Evolutionary conservation across 2,113 vertebrate species (phyloP), one percentile per base, ranked within the genome.

Genomic region (Camelus dromedarius): DNA sequence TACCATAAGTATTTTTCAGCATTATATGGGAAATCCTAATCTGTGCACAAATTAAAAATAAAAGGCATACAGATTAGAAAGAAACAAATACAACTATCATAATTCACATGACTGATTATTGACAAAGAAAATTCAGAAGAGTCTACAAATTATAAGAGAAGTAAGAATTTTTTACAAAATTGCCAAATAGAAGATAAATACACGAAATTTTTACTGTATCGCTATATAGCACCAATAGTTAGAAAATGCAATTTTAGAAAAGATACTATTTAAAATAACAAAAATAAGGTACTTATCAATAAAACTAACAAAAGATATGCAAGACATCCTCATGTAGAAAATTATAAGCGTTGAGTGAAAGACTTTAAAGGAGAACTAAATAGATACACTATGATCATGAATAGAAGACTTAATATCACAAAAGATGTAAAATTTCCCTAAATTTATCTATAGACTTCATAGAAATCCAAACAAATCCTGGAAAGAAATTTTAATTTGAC

Each of bases 211-310:
- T 60, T 90, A 64, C 62, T 77, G 58, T 20, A 52, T 81, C 62
- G 60, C 52, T 81, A 60, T 28, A 62, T 4, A 72, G 20, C 67
- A 89, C 20, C 15, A 93, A 64, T 48, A 93, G 35, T 58, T 32
- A 81, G 32, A 85, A 96, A 89, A 87, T 62, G 19, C 28, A 95
- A 81, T 64, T 91, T 96, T 50, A 75, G 58, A 89, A 85, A 79
- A 84, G 11, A 58, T 66, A 56, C 8, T 30, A 58, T 28, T 91
- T 76, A 50, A 89, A 87, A 90, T 54, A 91, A 91, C 35, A 76
- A 95, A 88, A 91, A 30, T 42, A 50, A 50, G 12, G 15, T 58
- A 79, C 3, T 30, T 79, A 48, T 3, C 10, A 77, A 82, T 91
- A 95, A 89, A 75, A 85, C 50, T 85, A 69, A 79, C 24, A 79